These are phyloP conservation scores for Listronotus bonariensis DNA, from an alignment of 1,140 invertebrate genomes.

Conservation along the genomic window DNA sequence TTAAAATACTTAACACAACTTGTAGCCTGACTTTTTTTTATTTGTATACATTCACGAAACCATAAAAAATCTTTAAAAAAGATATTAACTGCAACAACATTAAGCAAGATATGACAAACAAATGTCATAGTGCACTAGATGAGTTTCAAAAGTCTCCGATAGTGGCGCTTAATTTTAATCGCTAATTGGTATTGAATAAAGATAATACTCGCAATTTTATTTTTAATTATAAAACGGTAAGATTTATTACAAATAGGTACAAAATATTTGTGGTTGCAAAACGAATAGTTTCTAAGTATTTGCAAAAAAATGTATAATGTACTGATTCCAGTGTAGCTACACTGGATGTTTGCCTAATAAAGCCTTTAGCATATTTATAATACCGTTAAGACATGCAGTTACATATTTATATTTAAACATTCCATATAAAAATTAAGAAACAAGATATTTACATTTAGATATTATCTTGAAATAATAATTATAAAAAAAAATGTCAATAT, in stretches of 20 bases:
- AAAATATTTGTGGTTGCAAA: constrained; percentile 14
- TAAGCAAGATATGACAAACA: too few relatives aligned
- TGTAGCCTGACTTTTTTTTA: too few relatives aligned
- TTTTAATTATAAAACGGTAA: too few relatives aligned
- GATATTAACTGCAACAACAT: too few relatives aligned
- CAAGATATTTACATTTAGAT: constrained; percentile 46
- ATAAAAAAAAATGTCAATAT: constrained; percentile 48
- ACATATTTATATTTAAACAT: constrained; percentile 52
- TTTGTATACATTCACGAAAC: too few relatives aligned
- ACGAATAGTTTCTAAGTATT: constrained; percentile 49
- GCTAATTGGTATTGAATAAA: too few relatives aligned
- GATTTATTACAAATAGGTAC: not conserved
- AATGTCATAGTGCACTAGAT: too few relatives aligned
- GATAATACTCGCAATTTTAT: too few relatives aligned
- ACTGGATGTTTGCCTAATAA: constrained; percentile 54
- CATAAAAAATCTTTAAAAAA: too few relatives aligned
- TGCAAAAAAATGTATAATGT: constrained; percentile 48
- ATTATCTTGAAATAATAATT: constrained; percentile 44
- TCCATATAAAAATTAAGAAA: constrained; percentile 47
- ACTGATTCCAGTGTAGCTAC: constrained; percentile 49
- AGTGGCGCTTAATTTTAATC: too few relatives aligned
- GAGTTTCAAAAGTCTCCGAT: too few relatives aligned
- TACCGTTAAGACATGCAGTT: constrained; percentile 48
- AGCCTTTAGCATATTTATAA: constrained; percentile 53
- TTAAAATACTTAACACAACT: too few relatives aligned